Evolutionary conservation across 1,140 invertebrate genomes (phyloP).

Genomic region (Bombyx mandarina): DNA sequence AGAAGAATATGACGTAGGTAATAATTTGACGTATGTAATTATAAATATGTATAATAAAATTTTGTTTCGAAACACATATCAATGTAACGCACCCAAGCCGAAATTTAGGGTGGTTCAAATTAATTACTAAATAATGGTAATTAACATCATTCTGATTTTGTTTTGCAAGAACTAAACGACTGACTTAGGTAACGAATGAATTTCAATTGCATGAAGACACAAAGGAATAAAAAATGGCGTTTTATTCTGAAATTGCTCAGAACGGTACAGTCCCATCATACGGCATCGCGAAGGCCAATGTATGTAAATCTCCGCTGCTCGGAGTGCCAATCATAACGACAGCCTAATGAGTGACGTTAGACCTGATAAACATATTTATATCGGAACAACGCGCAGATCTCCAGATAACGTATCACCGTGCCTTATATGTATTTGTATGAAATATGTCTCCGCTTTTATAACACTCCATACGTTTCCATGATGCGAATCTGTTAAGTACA

Average conservation of each 20-base stretch:
- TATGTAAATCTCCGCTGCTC: slow-evolving; percentile 15
- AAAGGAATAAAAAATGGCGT: neutral
- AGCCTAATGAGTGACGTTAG: slow-evolving; percentile 29
- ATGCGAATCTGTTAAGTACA: slow-evolving; percentile 7
- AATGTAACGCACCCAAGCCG: no score
- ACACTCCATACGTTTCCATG: slow-evolving; percentile 4
- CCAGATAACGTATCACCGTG: slow-evolving; percentile 48
- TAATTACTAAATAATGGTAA: no score
- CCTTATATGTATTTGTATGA: slow-evolving; percentile 31
- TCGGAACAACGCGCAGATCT: slow-evolving; percentile 29
- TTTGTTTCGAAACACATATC: no score
- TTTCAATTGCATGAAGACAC: neutral
- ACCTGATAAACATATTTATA: slow-evolving; percentile 36
- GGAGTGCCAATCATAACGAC: slow-evolving; percentile 10
- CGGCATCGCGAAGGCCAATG: slow-evolving; percentile 9
- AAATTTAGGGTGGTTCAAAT: no score
- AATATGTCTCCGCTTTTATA: slow-evolving; percentile 14
- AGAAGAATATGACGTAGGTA: no score
- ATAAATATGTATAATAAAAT: no score
- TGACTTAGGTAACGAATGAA: neutral
- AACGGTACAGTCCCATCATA: neutral
- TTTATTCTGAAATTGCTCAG: neutral
- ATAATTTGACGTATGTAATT: no score
- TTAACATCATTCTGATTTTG: no score
- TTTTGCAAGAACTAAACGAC: no score